These are phyloP conservation scores for Amblyraja radiata DNA, from an alignment of 2,797 vertebrate species.

Conservation along the genomic window DNA sequence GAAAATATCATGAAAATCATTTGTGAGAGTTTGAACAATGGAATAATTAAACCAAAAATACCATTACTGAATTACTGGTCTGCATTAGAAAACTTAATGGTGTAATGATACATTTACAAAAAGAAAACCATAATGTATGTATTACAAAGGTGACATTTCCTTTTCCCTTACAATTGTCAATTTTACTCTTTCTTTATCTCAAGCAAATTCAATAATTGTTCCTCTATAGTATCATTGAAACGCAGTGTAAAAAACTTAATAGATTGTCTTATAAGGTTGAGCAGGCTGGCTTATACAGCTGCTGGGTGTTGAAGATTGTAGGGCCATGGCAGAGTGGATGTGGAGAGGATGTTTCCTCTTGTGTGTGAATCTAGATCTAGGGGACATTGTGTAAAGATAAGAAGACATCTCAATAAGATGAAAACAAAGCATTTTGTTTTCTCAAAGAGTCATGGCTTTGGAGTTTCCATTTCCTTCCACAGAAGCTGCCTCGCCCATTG, in stretches of 20 bases:
- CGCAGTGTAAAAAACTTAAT: neutral
- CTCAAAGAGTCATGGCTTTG: too few relatives aligned
- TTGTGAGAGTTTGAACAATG: slow-evolving; percentile 12
- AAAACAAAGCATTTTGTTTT: too few relatives aligned
- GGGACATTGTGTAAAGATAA: too few relatives aligned
- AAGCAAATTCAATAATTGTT: slow-evolving; percentile 26
- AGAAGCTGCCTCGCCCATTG: too few relatives aligned
- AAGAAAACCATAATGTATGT: slow-evolving; percentile 6
- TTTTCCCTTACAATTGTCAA: slow-evolving; percentile 20
- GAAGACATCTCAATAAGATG: too few relatives aligned
- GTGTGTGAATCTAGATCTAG: too few relatives aligned
- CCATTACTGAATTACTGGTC: neutral
- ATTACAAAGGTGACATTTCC: slow-evolving; percentile 27
- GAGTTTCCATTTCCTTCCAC: too few relatives aligned
- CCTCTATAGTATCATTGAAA: neutral
- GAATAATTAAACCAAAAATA: slow-evolving; percentile 20
- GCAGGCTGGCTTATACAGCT: too few relatives aligned
- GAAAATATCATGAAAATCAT: slow-evolving; percentile 25
- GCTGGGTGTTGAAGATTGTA: too few relatives aligned
- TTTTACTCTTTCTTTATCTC: neutral
- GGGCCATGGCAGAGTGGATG: too few relatives aligned
- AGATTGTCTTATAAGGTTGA: neutral
- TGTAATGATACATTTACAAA: slow-evolving; percentile 12
- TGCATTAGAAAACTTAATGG: slow-evolving; percentile 12
- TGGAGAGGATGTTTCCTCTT: too few relatives aligned